Evolutionary conservation across 1,140 invertebrate species (phyloP).

Genomic region (Drosophila ironensis): DNA sequence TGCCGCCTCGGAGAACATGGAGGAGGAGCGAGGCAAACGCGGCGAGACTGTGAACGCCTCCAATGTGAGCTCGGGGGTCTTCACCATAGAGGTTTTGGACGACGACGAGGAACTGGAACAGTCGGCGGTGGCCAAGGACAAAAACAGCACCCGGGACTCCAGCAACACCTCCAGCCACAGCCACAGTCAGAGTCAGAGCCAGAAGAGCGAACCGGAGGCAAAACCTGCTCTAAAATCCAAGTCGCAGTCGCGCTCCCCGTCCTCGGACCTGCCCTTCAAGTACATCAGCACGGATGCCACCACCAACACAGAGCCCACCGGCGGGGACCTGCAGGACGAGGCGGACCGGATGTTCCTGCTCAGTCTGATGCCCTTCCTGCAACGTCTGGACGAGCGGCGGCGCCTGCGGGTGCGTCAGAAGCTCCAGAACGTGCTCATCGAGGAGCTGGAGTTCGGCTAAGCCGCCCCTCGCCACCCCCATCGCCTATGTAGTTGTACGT

Average conservation of each 20-base stretch:
- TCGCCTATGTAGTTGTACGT: constrained; percentile 34
- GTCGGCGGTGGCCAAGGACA: constrained; percentile 23
- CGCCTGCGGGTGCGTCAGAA: constrained; percentile 70
- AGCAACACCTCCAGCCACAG: constrained; percentile 5
- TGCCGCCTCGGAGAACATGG: constrained; percentile 59
- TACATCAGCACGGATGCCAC: constrained; percentile 65
- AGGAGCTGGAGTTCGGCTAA: constrained; percentile 68
- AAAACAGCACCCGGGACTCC: constrained; percentile 5
- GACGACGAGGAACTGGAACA: constrained; percentile 61
- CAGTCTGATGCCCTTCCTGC: constrained; percentile 68
- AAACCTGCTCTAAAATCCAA: constrained; percentile 11
- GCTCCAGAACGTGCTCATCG: constrained; percentile 68
- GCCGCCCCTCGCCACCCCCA: background rate
- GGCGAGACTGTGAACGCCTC: background rate
- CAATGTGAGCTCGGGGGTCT: constrained; percentile 47
- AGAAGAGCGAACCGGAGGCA: constrained; percentile 42
- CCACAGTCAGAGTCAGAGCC: constrained; percentile 17
- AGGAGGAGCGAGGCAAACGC: constrained; percentile 33
- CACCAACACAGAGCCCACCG: constrained; percentile 56
- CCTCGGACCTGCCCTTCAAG: constrained; percentile 55
- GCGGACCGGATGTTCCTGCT: constrained; percentile 74
- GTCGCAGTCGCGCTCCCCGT: background rate
- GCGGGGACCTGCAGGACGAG: constrained; percentile 45
- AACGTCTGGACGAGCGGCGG: constrained; percentile 62
- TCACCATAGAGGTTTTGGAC: constrained; percentile 68